These are phyloP conservation scores for Rhinogobius similis DNA, from an alignment of 2,113 vertebrate species.

Conservation along the genomic window DNA sequence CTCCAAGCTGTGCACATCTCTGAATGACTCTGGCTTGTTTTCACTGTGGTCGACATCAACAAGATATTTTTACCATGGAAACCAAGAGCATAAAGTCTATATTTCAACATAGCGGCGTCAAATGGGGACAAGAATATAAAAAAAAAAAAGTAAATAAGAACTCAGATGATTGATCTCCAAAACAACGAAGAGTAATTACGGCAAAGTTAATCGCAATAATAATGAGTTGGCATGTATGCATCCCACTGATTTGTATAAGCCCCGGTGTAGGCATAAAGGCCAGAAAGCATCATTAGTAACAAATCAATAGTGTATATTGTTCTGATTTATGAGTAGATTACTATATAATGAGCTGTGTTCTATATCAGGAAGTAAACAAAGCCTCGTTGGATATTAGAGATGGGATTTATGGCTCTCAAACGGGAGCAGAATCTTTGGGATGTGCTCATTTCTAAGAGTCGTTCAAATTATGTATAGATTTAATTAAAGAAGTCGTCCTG, in stretches of 20 bases:
- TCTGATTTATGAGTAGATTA: background rate
- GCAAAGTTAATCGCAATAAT: constrained; percentile 4
- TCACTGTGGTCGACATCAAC: background rate
- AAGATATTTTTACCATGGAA: background rate
- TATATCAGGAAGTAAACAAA: constrained; percentile 3
- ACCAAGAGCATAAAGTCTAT: background rate
- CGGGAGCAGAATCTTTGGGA: background rate
- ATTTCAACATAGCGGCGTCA: background rate
- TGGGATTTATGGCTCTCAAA: constrained; percentile 1
- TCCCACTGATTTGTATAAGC: constrained; percentile 1
- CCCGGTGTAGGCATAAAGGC: constrained; percentile 8
- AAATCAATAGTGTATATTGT: constrained; percentile 8
- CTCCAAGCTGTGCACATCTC: background rate
- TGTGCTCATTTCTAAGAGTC: background rate
- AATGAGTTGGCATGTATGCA: background rate
- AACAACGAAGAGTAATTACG: background rate
- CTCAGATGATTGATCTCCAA: constrained; percentile 7
- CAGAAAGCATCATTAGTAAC: constrained; percentile 1
- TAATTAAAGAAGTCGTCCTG: background rate
- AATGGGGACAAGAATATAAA: background rate
- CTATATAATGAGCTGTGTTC: background rate
- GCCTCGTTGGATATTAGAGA: background rate
- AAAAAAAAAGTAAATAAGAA: background rate
- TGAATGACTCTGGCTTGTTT: background rate
- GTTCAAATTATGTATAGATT: background rate